A percentile compares a stretch with the other conserved stretches of the same genome.
phyloP scores from a whole-genome alignment of 2,797 vertebrate species.

The Sebastiscus albofasciatus region DNA sequence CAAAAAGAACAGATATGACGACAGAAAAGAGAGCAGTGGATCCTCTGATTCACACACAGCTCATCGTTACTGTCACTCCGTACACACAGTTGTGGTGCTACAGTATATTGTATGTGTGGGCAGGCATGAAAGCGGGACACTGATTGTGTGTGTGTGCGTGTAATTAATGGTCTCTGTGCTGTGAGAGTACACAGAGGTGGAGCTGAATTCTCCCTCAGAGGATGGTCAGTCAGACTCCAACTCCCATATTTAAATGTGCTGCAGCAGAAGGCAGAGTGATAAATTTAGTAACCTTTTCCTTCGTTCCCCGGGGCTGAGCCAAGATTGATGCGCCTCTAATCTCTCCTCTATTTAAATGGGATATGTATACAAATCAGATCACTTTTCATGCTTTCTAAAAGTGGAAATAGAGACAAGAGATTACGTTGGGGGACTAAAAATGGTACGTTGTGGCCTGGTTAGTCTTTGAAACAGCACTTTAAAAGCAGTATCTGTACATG shows the following conservation, averaged over 20 bases:
- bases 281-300: constrained; percentile 85
- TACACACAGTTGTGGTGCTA: not conserved
- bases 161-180: constrained; percentile 72
- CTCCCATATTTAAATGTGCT: constrained; percentile 80
- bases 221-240: constrained; percentile 70
- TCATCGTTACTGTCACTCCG: not conserved
- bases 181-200: constrained; percentile 66
- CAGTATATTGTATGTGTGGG: not conserved
- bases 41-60: not conserved
- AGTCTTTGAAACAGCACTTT: constrained; percentile 41
- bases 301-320: constrained; percentile 69
- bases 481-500: constrained; percentile 17
- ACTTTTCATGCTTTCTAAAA: constrained; percentile 77
- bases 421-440: constrained; percentile 54
- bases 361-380: constrained; percentile 80
- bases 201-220: constrained; percentile 65
- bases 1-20: not conserved
- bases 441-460: constrained; percentile 55
- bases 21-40: not conserved
- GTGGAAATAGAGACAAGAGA: constrained; percentile 64
- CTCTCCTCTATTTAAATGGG: constrained; percentile 78
- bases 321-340: constrained; percentile 82
- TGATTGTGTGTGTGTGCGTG: constrained; percentile 15
- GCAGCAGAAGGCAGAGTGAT: constrained; percentile 79
- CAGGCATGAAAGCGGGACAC: not conserved